These are phyloP conservation scores for Mylabris sibirica DNA, from an alignment of 2,888 invertebrate species.

Conservation along the genomic window DNA sequence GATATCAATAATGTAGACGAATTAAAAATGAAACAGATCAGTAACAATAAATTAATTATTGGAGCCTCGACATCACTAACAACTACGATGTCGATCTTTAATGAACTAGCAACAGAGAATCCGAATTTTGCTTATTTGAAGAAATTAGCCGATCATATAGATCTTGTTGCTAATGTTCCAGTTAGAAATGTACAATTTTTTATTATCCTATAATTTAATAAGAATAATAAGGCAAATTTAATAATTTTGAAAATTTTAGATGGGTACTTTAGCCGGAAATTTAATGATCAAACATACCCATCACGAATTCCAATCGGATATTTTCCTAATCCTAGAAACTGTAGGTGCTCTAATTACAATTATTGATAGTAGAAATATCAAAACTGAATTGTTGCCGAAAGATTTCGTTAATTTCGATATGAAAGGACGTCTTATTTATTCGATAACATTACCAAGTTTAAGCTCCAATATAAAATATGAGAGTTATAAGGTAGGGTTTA, in stretches of 20 bases:
- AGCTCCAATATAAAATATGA: slow-evolving; percentile 54
- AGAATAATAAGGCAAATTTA: not conserved
- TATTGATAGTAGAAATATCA: slow-evolving; percentile 46
- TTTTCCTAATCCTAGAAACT: slow-evolving; percentile 71
- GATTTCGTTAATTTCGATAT: slow-evolving; percentile 62
- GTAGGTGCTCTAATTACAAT: slow-evolving; percentile 62
- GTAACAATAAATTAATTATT: slow-evolving; percentile 63
- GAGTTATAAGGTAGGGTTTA: slow-evolving; percentile 51
- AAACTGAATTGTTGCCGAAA: slow-evolving; percentile 38
- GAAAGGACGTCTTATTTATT: slow-evolving; percentile 62
- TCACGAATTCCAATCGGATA: slow-evolving; percentile 76
- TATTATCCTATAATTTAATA: not conserved
- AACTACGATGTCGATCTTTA: slow-evolving; percentile 64
- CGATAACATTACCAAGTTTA: slow-evolving; percentile 63
- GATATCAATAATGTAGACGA: slow-evolving; percentile 70
- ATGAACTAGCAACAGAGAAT: slow-evolving; percentile 57
- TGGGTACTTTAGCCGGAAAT: slow-evolving; percentile 79
- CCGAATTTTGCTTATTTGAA: slow-evolving; percentile 66
- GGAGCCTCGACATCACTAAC: slow-evolving; percentile 69
- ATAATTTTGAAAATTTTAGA: slow-evolving; percentile 53
- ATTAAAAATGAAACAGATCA: slow-evolving; percentile 60
- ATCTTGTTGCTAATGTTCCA: slow-evolving; percentile 74
- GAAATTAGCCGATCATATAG: slow-evolving; percentile 69
- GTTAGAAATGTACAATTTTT: slow-evolving; percentile 71
- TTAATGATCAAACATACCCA: slow-evolving; percentile 72